phyloP scores from a whole-genome alignment of 2,888 invertebrate genomes.

The Apantesis nais region DNA sequence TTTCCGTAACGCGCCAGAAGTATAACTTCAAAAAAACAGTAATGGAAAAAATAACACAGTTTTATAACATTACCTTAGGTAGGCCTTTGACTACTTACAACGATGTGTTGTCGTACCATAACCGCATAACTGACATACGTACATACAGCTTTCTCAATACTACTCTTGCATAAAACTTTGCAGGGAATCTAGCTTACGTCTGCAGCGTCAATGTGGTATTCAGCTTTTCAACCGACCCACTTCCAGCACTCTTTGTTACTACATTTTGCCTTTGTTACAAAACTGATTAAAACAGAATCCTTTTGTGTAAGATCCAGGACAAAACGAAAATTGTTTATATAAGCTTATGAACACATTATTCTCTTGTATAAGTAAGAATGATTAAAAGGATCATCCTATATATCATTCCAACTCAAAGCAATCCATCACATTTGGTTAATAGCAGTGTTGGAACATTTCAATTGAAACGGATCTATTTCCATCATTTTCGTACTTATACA shows the following conservation, averaged over 20 bases:
- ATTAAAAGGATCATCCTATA: not conserved
- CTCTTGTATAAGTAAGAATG: not conserved
- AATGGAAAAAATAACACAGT: too few relatives aligned
- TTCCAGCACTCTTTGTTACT: slow-evolving; percentile 23
- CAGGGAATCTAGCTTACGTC: slow-evolving; percentile 20
- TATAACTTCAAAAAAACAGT: too few relatives aligned
- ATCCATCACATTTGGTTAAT: not conserved
- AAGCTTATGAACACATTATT: not conserved
- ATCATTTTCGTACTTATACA: slow-evolving; percentile 31
- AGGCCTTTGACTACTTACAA: not conserved
- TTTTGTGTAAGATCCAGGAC: not conserved
- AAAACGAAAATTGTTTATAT: not conserved
- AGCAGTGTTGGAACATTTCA: slow-evolving; percentile 5
- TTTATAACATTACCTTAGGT: too few relatives aligned
- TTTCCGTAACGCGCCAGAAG: too few relatives aligned
- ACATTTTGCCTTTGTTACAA: slow-evolving; percentile 6
- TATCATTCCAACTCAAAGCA: not conserved
- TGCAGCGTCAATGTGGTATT: slow-evolving; percentile 26
- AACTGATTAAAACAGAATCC: not conserved
- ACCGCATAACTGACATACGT: not conserved
- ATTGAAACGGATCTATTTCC: slow-evolving; percentile 15
- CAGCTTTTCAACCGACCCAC: slow-evolving; percentile 37
- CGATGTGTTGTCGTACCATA: too few relatives aligned
- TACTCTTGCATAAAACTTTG: not conserved
- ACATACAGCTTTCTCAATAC: not conserved